Evolutionary conservation across 2,797 vertebrate species (phyloP).

Genomic region (Phyllotis vaccarum): DNA sequence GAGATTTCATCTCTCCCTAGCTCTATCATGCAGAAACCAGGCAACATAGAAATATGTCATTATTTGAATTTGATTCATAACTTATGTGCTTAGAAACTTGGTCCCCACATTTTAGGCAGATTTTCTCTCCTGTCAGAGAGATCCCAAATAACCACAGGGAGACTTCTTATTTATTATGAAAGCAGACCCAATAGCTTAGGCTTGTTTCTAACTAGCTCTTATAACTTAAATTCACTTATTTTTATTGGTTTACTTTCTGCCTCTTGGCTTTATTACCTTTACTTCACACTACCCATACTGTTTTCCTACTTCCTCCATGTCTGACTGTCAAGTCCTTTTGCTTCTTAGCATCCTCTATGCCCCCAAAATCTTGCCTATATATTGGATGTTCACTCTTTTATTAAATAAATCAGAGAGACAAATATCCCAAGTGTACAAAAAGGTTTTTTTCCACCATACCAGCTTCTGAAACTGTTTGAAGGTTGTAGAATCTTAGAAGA

Average conservation of each 20-base stretch:
- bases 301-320: too few relatives aligned
- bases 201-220: neutral
- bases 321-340: too few relatives aligned
- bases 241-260: too few relatives aligned
- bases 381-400: too few relatives aligned
- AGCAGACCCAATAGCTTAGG: neutral
- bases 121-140: neutral
- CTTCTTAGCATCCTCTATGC: too few relatives aligned
- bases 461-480: neutral
- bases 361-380: too few relatives aligned
- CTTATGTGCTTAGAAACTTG: too few relatives aligned
- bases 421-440: too few relatives aligned
- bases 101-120: neutral
- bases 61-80: neutral
- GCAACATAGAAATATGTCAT: fast-evolving
- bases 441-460: too few relatives aligned
- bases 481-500: neutral
- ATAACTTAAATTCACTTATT: neutral
- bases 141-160: neutral
- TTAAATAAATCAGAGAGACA: too few relatives aligned
- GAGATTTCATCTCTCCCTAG: neutral
- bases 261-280: too few relatives aligned
- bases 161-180: neutral
- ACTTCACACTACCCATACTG: too few relatives aligned
- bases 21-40: neutral